Evolutionary conservation across 30 jellyfish, hydroid and myxozoan species (phyloP), one percentile per base, ranked within the genome.

Genomic region (Cassiopea xamachana): DNA sequence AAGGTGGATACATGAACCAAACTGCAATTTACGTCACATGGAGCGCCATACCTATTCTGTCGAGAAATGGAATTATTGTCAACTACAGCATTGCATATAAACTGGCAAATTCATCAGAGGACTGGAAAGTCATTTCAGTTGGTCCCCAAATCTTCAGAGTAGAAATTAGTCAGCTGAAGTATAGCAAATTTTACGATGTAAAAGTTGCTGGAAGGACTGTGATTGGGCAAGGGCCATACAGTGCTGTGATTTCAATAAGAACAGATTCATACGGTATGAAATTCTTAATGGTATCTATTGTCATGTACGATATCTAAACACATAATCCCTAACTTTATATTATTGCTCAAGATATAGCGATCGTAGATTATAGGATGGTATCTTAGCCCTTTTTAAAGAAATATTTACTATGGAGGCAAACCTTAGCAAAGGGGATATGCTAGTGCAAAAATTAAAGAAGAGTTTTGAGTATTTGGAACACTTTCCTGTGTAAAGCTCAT

Each of bases 191-290:
- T 1, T 79, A 51, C 17, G 77, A 79, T 16, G 18, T 79, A 10
- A 79, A 79, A 62, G 77, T 79, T 72, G 88, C 76, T 48, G 77
- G 61, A 8, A 51, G 55, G 64, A 79, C 76, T n/a, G 19, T 14
- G 6, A 45, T n/a, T 17, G 89, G 69, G 14, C 39, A 55, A 50
- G 89, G 89, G n/a, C 69, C 77, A 1, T 76, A 18, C 69, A 76
- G 85, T 55, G 64, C 12, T 55, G 10, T 55, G 7, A 55, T 55
- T 3, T 55, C 64, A 55, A 55, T 55, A 55, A 55, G 64, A 10
- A 55, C 64, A 55, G 64, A 55, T 55, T 55, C 12, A 55, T 3
- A 3, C 12, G 64, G 64, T 55, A 10, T 3, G 64, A 0, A 55
- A 55, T 27, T 27, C 39, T 27, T 27, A 27, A 27, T 27, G 39